Evolutionary conservation across 2,113 vertebrate genomes (phyloP), one percentile per base, ranked within the genome.

Genomic region (Progne subis): DNA sequence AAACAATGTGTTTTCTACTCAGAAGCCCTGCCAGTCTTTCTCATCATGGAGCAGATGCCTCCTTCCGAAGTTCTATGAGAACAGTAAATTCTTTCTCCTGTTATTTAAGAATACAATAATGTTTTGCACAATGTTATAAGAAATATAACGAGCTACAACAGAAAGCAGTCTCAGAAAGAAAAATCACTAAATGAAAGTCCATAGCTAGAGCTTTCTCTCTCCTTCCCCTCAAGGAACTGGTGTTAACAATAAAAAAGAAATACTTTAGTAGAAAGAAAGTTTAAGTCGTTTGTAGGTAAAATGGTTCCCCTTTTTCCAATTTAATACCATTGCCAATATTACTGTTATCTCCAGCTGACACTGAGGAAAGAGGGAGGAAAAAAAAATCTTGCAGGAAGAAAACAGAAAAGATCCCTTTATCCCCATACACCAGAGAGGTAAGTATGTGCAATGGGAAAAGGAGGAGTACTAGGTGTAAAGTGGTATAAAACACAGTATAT

Each of bases 241-340:
- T 50, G 70, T 55, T 86, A 90, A 86, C 85, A 90, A 80, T 93
- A 92, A 94, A 91, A 74, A 71, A 76, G 32, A 93, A 93, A 93
- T 11, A 53, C n/a, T 86, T 85, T 46, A 77, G 71, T 47, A 83
- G 46, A 88, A 92, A 91, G 49, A 50, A 94, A 96, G 44, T 9
- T n/a, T 65, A 92, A 86, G 55, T 79, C 69, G 61, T 96, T 93
- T 77, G 57, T 80, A 90, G 72, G 55, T 92, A 80, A 92, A 92
- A 93, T 28, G 3, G 69, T 70, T 88, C 95, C 86, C 80, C 29
- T 78, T 88, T 81, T 83, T 90, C 59, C 76, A 80, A 74, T 88
- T 88, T 71, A 90, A 34, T 37, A 67, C 47, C 18, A 67, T 8
- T 93, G 63, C 57, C 79, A 86, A 79, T 92, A 82, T 74, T 88